These are phyloP conservation scores for Dascyllus trimaculatus DNA, from an alignment of 2,113 vertebrate genomes.

Conservation along the genomic window DNA sequence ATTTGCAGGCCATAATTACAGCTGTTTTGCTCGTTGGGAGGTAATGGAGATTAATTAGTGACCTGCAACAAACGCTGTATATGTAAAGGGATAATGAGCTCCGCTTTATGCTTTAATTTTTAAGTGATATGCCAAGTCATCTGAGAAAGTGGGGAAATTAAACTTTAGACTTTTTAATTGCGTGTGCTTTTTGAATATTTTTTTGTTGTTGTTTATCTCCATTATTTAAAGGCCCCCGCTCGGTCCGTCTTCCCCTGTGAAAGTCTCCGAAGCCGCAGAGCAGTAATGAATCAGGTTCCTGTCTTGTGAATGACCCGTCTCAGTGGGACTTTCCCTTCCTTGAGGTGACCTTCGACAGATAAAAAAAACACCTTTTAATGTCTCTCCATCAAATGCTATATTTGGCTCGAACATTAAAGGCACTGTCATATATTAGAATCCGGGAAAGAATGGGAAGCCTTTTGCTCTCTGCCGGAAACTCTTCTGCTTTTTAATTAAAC, in stretches of 20 bases:
- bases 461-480: constrained; percentile 5
- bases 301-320: constrained; percentile 42
- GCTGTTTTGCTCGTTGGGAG: constrained; percentile 88
- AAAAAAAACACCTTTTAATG: constrained; percentile 37
- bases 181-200: constrained; percentile 32
- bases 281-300: constrained; percentile 61
- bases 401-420: constrained; percentile 34
- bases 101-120: constrained; percentile 88
- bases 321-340: constrained; percentile 51
- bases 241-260: constrained; percentile 53
- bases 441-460: constrained; percentile 2
- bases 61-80: constrained; percentile 90
- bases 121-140: constrained; percentile 92
- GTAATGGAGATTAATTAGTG: constrained; percentile 96
- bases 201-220: constrained; percentile 62
- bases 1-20: constrained; percentile 94
- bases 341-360: constrained; percentile 70
- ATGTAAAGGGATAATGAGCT: constrained; percentile 91
- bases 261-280: constrained; percentile 58
- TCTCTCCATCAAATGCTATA: constrained; percentile 33
- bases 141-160: constrained; percentile 82
- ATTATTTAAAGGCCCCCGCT: constrained; percentile 53
- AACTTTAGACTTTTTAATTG: constrained; percentile 76
- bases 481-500: constrained; percentile 8
- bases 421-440: not conserved